phyloP scores from a whole-genome alignment of 2,888 invertebrate species.

The Liodrosophila aerea region DNA sequence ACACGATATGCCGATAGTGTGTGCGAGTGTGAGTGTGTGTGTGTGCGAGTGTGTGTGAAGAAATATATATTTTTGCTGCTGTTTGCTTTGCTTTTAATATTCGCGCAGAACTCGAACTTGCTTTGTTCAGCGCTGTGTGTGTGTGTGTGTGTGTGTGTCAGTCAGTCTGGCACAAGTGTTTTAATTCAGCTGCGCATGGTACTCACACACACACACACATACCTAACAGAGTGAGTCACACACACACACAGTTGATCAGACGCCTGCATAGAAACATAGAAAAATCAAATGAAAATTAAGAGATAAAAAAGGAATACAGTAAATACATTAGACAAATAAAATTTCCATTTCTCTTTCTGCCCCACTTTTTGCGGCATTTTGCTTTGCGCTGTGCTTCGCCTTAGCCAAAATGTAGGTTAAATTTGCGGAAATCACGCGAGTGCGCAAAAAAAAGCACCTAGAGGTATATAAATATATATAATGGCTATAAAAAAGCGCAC shows the following conservation, averaged over 20 bases:
- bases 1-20: conserved; percentile 60
- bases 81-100: conserved; percentile 68
- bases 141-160: conserved; percentile 16
- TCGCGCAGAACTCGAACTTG: conserved; percentile 43
- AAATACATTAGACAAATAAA: conserved; percentile 23
- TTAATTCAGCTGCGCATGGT: conserved; percentile 57
- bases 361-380: conserved; percentile 29
- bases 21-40: conserved; percentile 7
- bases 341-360: conserved; percentile 26
- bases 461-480: conserved; percentile 39
- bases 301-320: conserved; percentile 9
- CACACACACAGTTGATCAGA: conserved; percentile 10
- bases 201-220: conserved; percentile 9
- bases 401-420: conserved; percentile 70
- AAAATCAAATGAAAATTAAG: conserved; percentile 16
- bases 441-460: conserved; percentile 40
- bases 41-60: conserved; percentile 28
- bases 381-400: conserved; percentile 40
- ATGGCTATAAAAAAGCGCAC: conserved; percentile 48
- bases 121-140: conserved; percentile 16
- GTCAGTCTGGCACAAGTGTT: conserved; percentile 57
- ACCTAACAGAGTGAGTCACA: no score
- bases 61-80: conserved; percentile 44
- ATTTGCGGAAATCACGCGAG: conserved; percentile 73
- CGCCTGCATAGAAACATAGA: conserved; percentile 46